Evolutionary conservation across 2,797 vertebrate species (phyloP).

Genomic region (Chanos chanos): DNA sequence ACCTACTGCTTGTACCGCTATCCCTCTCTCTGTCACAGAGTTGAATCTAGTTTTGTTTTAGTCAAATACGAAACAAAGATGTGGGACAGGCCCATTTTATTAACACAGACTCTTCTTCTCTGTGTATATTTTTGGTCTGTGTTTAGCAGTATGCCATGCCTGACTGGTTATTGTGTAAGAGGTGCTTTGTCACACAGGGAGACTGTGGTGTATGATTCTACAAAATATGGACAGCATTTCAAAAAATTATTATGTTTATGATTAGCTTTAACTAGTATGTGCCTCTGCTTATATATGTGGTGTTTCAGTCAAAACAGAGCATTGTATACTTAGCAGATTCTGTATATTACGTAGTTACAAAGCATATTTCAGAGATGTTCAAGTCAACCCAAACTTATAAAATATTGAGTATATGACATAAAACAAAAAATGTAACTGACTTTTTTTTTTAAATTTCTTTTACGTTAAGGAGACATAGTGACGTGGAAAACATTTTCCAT

Average conservation of each 20-base stretch:
- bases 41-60: constrained; percentile 58
- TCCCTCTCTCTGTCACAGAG: constrained; percentile 10
- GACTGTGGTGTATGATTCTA: no score
- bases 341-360: no score
- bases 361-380: no score
- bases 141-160: background rate
- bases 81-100: constrained; percentile 15
- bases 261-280: no score
- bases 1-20: constrained; percentile 60
- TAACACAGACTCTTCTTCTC: constrained; percentile 5
- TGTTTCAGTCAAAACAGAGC: no score
- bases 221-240: no score
- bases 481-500: constrained; percentile 15
- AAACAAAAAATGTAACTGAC: no score
- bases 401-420: no score
- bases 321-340: no score
- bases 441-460: background rate
- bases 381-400: no score
- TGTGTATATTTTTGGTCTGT: constrained; percentile 1
- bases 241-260: no score
- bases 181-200: background rate
- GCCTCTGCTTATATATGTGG: no score
- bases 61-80: constrained; percentile 56
- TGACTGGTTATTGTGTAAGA: background rate
- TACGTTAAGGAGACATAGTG: background rate